These are phyloP conservation scores for Grus americana DNA, from an alignment of 2,113 vertebrate genomes.

Conservation along the genomic window DNA sequence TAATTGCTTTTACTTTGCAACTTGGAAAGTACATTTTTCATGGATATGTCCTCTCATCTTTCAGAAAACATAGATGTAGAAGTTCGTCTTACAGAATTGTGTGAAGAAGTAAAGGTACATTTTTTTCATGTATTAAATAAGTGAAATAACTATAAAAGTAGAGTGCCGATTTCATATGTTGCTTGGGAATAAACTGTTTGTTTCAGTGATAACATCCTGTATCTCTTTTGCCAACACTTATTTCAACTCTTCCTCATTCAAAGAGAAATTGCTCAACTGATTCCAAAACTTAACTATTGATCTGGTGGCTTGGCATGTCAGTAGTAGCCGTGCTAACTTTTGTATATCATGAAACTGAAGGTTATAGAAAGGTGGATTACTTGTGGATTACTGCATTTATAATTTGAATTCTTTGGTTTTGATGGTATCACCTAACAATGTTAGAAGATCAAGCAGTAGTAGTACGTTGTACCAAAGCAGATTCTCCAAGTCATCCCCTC, in stretches of 20 bases:
- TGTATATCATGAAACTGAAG: not conserved
- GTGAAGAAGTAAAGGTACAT: slow-evolving; percentile 94
- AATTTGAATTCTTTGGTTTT: not conserved
- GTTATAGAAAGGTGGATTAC: not conserved
- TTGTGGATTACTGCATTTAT: not conserved
- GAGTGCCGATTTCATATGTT: not conserved
- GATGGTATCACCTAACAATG: not conserved
- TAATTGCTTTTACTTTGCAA: slow-evolving; percentile 27
- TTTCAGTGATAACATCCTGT: not conserved
- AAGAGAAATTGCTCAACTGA: not conserved
- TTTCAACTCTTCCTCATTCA: not conserved
- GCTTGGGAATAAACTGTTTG: not conserved
- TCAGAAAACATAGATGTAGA: slow-evolving; percentile 96
- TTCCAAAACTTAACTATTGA: not conserved
- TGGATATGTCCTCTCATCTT: slow-evolving; percentile 58
- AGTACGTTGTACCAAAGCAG: not conserved
- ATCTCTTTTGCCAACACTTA: not conserved
- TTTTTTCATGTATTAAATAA: slow-evolving; percentile 7
- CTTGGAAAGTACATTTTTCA: slow-evolving; percentile 31
- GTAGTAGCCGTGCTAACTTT: not conserved
- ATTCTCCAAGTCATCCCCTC: not conserved
- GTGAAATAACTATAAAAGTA: not conserved
- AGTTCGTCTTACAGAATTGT: slow-evolving; percentile 88
- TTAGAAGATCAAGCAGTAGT: not conserved
- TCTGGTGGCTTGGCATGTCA: not conserved